Conservation (phyloP, 1,140 invertebrate genomes). For the Akabosia matsudoensis region DNA sequence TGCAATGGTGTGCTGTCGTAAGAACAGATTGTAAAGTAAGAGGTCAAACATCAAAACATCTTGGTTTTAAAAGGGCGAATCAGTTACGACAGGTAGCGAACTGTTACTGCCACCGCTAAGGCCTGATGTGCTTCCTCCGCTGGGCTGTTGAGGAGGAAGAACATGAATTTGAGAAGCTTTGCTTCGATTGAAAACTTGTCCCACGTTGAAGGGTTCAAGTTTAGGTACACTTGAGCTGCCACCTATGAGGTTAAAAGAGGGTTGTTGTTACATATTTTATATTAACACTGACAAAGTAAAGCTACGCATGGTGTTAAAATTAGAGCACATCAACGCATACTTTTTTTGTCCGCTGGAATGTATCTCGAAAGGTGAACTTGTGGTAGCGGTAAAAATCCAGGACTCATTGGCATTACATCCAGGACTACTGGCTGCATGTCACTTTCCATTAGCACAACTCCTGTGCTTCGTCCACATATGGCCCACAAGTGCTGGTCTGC, state of each 20-base stretch:
- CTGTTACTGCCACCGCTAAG: slow-evolving; percentile 22
- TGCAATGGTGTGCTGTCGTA: neutral
- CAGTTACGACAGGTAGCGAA: neutral
- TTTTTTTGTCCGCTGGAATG: slow-evolving; percentile 68
- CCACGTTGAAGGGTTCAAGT: slow-evolving; percentile 39
- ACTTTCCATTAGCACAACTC: slow-evolving; percentile 74
- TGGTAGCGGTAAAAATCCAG: slow-evolving; percentile 83
- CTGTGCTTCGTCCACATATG: slow-evolving; percentile 77
- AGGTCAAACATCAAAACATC: neutral
- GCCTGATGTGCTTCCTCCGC: slow-evolving; percentile 14
- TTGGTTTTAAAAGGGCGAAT: slow-evolving; percentile 6
- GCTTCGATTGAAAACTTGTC: slow-evolving; percentile 44
- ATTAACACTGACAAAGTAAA: too few species aligned
- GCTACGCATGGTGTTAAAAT: neutral
- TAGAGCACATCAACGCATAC: slow-evolving; percentile 2
- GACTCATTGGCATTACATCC: slow-evolving; percentile 85
- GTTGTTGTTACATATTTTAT: too few species aligned
- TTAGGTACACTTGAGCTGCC: slow-evolving; percentile 36
- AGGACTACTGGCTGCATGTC: slow-evolving; percentile 70
- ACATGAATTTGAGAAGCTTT: slow-evolving; percentile 45
- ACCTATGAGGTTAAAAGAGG: too few species aligned
- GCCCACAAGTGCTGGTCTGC: slow-evolving; percentile 90
- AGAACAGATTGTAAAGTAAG: neutral
- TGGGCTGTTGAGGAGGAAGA: slow-evolving; percentile 38
- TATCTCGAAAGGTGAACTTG: slow-evolving; percentile 86